Conservation (phyloP, 2,113 vertebrate genomes). For the Felis chaus region DNA sequence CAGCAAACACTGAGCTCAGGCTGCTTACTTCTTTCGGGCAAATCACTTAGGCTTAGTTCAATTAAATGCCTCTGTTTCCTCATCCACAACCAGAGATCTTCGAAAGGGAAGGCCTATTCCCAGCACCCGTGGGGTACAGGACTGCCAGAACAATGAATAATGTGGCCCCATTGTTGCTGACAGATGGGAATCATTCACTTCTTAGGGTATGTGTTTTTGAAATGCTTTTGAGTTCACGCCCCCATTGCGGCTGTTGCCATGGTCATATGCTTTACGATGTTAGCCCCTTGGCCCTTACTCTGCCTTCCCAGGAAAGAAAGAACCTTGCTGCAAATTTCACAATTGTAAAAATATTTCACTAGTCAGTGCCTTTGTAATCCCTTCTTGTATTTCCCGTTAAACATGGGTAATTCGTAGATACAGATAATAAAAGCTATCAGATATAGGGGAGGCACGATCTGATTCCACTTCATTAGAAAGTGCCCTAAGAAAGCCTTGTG, state of each 20-base stretch:
- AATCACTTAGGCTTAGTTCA: background rate
- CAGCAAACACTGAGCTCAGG: background rate
- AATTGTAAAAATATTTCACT: slow-evolving; percentile 71
- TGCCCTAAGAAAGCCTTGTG: background rate
- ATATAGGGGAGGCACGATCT: background rate
- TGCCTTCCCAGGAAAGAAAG: slow-evolving; percentile 39
- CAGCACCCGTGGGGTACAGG: background rate
- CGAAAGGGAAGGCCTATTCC: background rate
- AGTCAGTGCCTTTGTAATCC: slow-evolving; percentile 55
- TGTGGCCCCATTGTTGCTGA: slow-evolving; percentile 40
- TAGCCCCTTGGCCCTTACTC: slow-evolving; percentile 28
- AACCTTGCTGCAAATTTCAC: slow-evolving; percentile 43
- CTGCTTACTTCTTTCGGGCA: background rate
- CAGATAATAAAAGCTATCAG: slow-evolving; percentile 60
- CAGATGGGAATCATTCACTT: slow-evolving; percentile 70
- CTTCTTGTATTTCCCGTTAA: slow-evolving; percentile 69
- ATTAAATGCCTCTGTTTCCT: slow-evolving; percentile 54
- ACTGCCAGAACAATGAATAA: slow-evolving; percentile 54
- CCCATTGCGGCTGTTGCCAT: background rate
- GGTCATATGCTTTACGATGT: slow-evolving; percentile 35
- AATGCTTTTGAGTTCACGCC: slow-evolving; percentile 57
- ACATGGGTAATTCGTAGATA: slow-evolving; percentile 55
- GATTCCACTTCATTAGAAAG: slow-evolving; percentile 62
- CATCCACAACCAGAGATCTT: background rate
- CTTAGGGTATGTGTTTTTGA: slow-evolving; percentile 44